Evolutionary conservation across 2,888 invertebrate species (phyloP).

Genomic region (Cabera pusaria): DNA sequence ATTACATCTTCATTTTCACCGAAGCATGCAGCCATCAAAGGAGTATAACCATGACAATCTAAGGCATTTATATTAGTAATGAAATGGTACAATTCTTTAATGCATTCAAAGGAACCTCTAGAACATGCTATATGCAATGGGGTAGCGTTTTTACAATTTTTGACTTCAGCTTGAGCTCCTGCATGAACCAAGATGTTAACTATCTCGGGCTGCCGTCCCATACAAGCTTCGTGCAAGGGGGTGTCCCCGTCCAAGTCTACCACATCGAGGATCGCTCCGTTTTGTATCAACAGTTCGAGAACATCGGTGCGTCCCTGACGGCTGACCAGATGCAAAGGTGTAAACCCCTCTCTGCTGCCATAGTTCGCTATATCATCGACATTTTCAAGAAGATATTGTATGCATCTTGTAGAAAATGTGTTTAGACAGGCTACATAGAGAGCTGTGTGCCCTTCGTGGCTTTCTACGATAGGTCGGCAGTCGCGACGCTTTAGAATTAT

Average conservation of each 20-base stretch:
- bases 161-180: conserved; percentile 66
- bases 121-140: conserved; percentile 74
- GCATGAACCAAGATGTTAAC: conserved; percentile 62
- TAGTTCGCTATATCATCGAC: conserved; percentile 67
- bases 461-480: conserved; percentile 62
- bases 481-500: conserved; percentile 59
- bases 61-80: conserved; percentile 61
- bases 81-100: conserved; percentile 58
- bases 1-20: conserved; percentile 57
- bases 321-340: conserved; percentile 70
- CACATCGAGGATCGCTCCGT: conserved; percentile 67
- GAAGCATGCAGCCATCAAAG: conserved; percentile 61
- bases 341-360: conserved; percentile 71
- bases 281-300: conserved; percentile 61
- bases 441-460: conserved; percentile 77
- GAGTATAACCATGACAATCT: conserved; percentile 58
- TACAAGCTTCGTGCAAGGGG: conserved; percentile 71
- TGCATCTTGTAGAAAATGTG: conserved; percentile 55
- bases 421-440: conserved; percentile 70
- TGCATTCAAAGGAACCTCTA: conserved; percentile 58
- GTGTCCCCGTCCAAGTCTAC: conserved; percentile 79
- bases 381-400: conserved; percentile 59
- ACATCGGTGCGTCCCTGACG: conserved; percentile 63
- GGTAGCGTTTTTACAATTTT: conserved; percentile 60
- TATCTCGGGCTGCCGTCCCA: conserved; percentile 51